These are phyloP conservation scores for Acanthoscelides obtectus DNA, from an alignment of 2,888 invertebrate species.

Conservation along the genomic window DNA sequence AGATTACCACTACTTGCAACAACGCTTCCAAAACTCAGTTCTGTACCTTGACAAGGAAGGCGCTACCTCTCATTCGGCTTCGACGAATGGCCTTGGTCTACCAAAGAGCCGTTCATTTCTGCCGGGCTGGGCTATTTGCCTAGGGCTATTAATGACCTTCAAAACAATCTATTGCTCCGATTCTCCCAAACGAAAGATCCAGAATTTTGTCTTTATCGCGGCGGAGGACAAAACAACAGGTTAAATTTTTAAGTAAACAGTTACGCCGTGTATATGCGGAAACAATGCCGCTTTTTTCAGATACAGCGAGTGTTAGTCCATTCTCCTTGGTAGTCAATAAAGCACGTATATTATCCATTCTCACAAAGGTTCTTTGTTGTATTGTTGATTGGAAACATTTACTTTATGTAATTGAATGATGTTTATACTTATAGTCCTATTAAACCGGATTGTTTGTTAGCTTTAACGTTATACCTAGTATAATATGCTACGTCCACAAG, in stretches of 20 bases:
- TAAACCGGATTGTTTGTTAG: not conserved
- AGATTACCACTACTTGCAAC: no score
- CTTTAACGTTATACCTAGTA: no score
- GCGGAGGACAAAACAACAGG: not conserved
- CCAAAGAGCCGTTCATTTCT: no score
- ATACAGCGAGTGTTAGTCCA: not conserved
- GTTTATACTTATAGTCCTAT: not conserved
- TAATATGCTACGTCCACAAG: not conserved
- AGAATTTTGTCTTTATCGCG: not conserved
- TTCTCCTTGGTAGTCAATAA: not conserved
- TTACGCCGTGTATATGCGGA: not conserved
- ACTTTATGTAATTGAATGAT: not conserved
- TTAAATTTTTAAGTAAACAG: not conserved
- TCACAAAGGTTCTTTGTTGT: not conserved
- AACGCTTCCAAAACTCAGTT: no score
- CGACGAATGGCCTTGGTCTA: no score
- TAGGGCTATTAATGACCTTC: no score
- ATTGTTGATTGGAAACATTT: not conserved
- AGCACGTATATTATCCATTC: not conserved
- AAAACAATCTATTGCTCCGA: no score
- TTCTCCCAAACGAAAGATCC: not conserved
- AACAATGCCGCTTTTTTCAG: not conserved
- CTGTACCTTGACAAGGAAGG: no score
- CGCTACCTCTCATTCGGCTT: no score
- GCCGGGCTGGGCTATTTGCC: no score